Evolutionary conservation across 2,113 vertebrate genomes (phyloP).

Genomic region (Anhinga anhinga): DNA sequence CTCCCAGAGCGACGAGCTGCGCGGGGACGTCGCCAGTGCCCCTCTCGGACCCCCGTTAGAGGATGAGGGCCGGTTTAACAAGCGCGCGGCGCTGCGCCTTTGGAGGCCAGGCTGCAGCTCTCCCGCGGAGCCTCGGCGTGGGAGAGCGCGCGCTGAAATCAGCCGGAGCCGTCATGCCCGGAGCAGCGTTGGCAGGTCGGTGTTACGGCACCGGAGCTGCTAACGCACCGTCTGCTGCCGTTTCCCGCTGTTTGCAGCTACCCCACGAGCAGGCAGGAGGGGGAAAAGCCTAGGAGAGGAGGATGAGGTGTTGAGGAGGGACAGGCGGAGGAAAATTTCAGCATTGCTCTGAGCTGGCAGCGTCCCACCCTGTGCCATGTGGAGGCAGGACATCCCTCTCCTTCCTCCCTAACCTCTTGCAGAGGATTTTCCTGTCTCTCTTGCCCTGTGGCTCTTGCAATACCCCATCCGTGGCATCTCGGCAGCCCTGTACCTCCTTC

Average conservation of each 20-base stretch:
- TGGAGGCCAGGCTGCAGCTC: background rate
- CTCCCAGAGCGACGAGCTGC: background rate
- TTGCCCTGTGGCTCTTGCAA: background rate
- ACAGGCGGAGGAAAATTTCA: background rate
- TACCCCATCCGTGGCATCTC: accelerated
- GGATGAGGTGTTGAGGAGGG: background rate
- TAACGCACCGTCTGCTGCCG: slow-evolving; percentile 30
- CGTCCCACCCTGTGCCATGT: accelerated
- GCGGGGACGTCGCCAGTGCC: background rate
- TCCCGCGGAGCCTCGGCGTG: background rate
- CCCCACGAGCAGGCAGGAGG: background rate
- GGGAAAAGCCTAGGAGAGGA: background rate
- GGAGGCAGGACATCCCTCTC: background rate
- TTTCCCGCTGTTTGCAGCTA: slow-evolving; percentile 29
- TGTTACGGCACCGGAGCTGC: slow-evolving; percentile 38
- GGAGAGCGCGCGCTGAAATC: slow-evolving; percentile 46
- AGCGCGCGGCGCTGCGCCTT: background rate
- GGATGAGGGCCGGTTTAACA: background rate
- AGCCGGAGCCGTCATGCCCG: slow-evolving; percentile 23
- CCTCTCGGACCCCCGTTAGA: background rate
- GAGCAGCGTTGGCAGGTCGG: slow-evolving; percentile 55
- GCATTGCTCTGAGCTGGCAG: background rate
- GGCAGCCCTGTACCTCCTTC: background rate
- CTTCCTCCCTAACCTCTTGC: background rate
- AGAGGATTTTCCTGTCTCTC: background rate